Base-by-base conservation (phyloP, 2,113 vertebrate species). In the Oreochromis aureus region DNA sequence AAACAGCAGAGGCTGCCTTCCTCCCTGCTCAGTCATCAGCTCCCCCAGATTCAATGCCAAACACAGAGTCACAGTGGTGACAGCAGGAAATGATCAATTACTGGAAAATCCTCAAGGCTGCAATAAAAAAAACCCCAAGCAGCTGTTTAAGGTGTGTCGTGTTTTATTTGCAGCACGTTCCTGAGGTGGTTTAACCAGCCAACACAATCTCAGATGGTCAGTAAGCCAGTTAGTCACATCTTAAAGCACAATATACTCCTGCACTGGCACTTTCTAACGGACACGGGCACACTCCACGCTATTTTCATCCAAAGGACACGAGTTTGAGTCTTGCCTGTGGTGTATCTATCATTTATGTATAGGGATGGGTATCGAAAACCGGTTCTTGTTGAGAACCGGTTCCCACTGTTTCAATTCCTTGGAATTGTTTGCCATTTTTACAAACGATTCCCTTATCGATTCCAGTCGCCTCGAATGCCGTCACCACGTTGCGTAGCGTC, bases 61-160 rank as follows among this genome's bases (percentile, higher is more conserved):
- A 78, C 44, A 51, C 27, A 51, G 63, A 69, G 73, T 78, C 73
- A 78, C 0, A 32, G 10, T 6, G 73, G 73, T 53, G 46, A 78
- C 73, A 78, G 27, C 73, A 78, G 27, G 73, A 78, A 32, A 32
- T 53, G 73, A 78, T 78, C 73, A 78, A 51, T 32, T 51, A 78
- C 73, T 51, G 46, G 27, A 78, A 78, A 32, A 51, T n/a, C 3
- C 73, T 78, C 73, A 78, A 78, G 16, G 73, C 73, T 32, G 27
- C 27, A n/a, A 13, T 51, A 69, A 69, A 22, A 36, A 58, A 5
- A 10, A 8, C 9, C 53, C 71, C 27, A 12, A 51, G 16, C 24
- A 51, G 46, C 46, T 32, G 44, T 76, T 76, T 76, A 18, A 51
- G 73, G 73, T 32, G 24, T 12, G 24, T 51, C 73, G 3, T 0